Conservation (phyloP, 2,113 vertebrate genomes). For the Osmerus eperlanus region DNA sequence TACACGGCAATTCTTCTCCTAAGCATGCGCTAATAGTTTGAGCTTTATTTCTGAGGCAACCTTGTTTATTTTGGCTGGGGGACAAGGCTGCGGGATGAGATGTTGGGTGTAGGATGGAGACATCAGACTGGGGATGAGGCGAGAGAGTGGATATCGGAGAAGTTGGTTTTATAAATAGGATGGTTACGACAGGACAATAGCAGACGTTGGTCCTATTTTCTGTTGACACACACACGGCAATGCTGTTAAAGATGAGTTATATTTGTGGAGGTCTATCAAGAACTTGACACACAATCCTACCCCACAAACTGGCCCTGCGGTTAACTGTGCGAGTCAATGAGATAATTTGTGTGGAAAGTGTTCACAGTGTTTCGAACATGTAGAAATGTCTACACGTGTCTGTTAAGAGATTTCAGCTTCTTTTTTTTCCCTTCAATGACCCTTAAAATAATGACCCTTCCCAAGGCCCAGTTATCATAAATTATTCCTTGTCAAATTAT, state of each 20-base stretch:
- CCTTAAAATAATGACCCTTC: too few relatives aligned
- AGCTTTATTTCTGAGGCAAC: conserved; percentile 51
- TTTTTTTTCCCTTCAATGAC: too few relatives aligned
- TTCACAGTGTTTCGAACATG: conserved; percentile 11
- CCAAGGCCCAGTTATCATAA: too few relatives aligned
- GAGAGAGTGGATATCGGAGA: not conserved
- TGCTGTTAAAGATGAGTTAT: conserved; percentile 18
- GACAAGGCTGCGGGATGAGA: conserved; percentile 45
- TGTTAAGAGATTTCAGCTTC: too few relatives aligned
- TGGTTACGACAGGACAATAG: conserved; percentile 29
- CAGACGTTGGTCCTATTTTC: conserved; percentile 10
- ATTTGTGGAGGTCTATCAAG: conserved; percentile 34
- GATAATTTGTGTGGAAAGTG: conserved; percentile 18
- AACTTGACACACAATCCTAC: conserved; percentile 34
- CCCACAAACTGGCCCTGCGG: conserved; percentile 22
- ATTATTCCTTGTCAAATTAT: too few relatives aligned
- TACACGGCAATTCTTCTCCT: conserved; percentile 32
- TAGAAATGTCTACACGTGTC: too few relatives aligned
- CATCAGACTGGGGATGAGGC: conserved; percentile 28
- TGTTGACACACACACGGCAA: conserved; percentile 25
- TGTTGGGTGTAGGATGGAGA: conserved; percentile 50
- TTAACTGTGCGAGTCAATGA: conserved; percentile 39
- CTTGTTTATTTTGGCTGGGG: conserved; percentile 45
- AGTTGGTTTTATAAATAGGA: conserved; percentile 43
- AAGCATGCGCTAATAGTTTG: conserved; percentile 48